These are phyloP conservation scores for Yponomeuta malinellus DNA, from an alignment of 2,888 invertebrate species.

Conservation along the genomic window DNA sequence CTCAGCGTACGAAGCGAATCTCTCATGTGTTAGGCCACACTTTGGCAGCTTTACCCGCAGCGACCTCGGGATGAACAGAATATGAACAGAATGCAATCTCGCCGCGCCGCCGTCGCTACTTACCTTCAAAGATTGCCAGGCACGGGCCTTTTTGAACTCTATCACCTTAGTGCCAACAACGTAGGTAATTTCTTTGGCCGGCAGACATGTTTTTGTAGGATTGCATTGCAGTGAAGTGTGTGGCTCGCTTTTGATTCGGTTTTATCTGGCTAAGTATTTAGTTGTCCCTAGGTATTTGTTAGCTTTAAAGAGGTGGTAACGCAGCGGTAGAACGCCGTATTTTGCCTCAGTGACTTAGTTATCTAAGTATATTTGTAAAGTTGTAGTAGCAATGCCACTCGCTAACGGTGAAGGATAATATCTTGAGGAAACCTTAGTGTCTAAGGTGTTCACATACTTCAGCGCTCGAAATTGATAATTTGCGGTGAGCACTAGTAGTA, in stretches of 20 bases:
- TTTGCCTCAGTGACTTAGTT: too few species aligned
- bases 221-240: background rate
- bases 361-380: too few species aligned
- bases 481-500: too few species aligned
- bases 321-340: too few species aligned
- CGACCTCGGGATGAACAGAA: constrained; percentile 49
- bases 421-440: too few species aligned
- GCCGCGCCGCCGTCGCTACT: constrained; percentile 23
- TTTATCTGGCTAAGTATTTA: background rate
- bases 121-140: background rate
- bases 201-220: background rate
- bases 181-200: background rate
- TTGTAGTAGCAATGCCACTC: too few species aligned
- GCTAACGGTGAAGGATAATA: too few species aligned
- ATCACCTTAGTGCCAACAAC: background rate
- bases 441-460: too few species aligned
- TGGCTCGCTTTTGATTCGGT: background rate
- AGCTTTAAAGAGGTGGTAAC: too few species aligned
- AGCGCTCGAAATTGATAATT: too few species aligned
- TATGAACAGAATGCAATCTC: constrained; percentile 63
- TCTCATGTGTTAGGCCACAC: background rate
- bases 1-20: background rate
- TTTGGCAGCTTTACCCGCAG: constrained; percentile 28
- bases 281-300: too few species aligned
- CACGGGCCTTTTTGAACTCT: background rate